Evolutionary conservation across 2,888 invertebrate species (phyloP).

Genomic region (Drosophila setosimentum): DNA sequence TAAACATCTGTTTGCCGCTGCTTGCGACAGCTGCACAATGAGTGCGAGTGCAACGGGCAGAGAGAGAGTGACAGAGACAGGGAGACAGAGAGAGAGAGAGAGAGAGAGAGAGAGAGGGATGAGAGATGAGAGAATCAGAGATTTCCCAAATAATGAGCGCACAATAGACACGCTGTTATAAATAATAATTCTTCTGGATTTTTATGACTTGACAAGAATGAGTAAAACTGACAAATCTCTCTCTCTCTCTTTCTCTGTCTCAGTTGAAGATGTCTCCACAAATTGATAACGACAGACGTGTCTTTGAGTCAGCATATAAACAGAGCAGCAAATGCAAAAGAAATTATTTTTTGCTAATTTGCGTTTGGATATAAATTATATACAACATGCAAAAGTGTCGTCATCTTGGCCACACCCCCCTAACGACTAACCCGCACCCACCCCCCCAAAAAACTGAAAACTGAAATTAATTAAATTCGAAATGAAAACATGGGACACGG

Average conservation of each 20-base stretch:
- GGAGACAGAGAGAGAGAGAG: neutral
- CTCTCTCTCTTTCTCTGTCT: constrained; percentile 1
- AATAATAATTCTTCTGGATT: constrained; percentile 19
- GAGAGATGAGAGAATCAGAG: constrained; percentile 5
- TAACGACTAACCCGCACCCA: neutral
- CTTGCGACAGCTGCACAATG: constrained; percentile 37
- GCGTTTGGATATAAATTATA: constrained; percentile 71
- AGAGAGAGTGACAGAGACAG: neutral
- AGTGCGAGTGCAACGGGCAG: constrained; percentile 13
- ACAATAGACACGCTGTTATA: constrained; percentile 15
- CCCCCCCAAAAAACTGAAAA: constrained; percentile 2
- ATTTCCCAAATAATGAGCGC: constrained; percentile 16
- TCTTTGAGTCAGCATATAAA: constrained; percentile 46
- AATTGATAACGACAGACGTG: constrained; percentile 60
- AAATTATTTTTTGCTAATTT: constrained; percentile 64
- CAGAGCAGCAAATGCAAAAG: constrained; percentile 63
- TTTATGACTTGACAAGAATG: constrained; percentile 20
- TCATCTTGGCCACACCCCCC: constrained; percentile 28
- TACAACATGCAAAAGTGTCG: constrained; percentile 63
- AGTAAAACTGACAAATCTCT: constrained; percentile 11
- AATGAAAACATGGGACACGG: constrained; percentile 49
- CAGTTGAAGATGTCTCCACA: constrained; percentile 21
- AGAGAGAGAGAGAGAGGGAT: constrained; percentile 6
- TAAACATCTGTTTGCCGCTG: constrained; percentile 61
- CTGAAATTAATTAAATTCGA: constrained; percentile 68